phyloP scores from a whole-genome alignment of 2,797 vertebrate species.

The Xyrichtys novacula region DNA sequence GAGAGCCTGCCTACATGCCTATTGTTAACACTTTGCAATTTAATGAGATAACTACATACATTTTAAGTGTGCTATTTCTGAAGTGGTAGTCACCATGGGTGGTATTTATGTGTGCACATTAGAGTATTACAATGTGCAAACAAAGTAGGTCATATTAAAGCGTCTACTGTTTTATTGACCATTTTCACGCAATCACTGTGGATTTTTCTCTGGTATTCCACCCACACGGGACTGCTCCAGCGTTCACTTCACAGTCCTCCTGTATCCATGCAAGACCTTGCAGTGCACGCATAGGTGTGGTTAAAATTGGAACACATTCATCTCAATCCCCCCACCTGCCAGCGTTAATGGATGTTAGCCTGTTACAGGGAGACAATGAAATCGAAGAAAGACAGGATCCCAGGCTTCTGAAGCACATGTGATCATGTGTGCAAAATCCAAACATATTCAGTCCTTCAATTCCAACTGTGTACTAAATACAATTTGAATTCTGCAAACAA shows the following conservation, averaged over 20 bases:
- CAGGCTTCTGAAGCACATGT: conserved; percentile 33
- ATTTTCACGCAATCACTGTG: conserved; percentile 20
- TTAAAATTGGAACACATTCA: conserved; percentile 78
- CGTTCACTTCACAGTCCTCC: conserved; percentile 54
- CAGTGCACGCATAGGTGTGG: conserved; percentile 56
- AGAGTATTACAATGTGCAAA: neutral
- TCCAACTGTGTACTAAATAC: conserved; percentile 24
- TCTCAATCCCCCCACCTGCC: conserved; percentile 73
- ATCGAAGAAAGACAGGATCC: conserved; percentile 59
- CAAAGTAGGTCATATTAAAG: neutral
- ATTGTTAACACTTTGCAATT: conserved; percentile 43
- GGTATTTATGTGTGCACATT: neutral
- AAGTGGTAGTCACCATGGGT: conserved; percentile 3
- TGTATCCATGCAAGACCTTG: conserved; percentile 43
- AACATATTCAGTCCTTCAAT: conserved; percentile 53
- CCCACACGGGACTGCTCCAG: conserved; percentile 60
- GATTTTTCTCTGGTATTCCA: conserved; percentile 52
- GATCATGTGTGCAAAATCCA: conserved; percentile 46
- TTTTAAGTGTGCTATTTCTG: conserved; percentile 38
- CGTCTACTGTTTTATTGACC: conserved; percentile 3
- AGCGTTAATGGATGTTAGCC: conserved; percentile 69
- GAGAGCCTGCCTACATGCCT: conserved; percentile 23
- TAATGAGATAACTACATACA: conserved; percentile 11
- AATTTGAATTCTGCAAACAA: conserved; percentile 49
- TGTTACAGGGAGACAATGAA: conserved; percentile 72